Percentiles rank a stretch among this genome's conserved stretches.
phyloP scores from a whole-genome alignment of 2,888 invertebrate species.

The Therioaphis trifolii region DNA sequence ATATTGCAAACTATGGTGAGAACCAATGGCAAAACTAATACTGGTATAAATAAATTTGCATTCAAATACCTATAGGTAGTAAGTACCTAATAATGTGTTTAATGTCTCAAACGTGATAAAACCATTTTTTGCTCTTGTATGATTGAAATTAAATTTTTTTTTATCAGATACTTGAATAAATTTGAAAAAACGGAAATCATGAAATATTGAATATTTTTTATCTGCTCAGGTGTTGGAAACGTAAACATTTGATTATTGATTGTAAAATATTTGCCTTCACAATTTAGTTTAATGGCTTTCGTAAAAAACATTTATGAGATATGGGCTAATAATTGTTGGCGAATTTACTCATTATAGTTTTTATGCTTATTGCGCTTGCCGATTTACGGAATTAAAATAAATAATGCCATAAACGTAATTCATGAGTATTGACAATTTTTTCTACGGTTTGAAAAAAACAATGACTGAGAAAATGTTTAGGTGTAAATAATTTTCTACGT shows the following conservation, averaged over 20 bases:
- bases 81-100: no score
- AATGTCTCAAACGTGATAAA: no score
- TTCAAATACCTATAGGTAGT: no score
- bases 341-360: not conserved
- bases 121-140: no score
- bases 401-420: not conserved
- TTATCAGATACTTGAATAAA: no score
- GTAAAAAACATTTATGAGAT: not conserved
- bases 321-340: not conserved
- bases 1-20: not conserved
- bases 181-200: no score
- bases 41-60: no score
- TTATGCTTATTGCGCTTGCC: not conserved
- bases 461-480: not conserved
- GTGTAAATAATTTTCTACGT: not conserved
- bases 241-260: no score
- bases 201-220: no score
- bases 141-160: no score
- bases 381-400: not conserved
- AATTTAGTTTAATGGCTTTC: not conserved
- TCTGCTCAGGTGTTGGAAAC: no score
- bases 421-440: not conserved
- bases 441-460: not conserved
- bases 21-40: not conserved
- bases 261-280: not conserved